A percentile compares a stretch with the other conserved stretches of the same genome.
These are phyloP conservation scores for Coendou prehensilis DNA, from an alignment of 2,797 vertebrate genomes.

Conservation along the genomic window DNA sequence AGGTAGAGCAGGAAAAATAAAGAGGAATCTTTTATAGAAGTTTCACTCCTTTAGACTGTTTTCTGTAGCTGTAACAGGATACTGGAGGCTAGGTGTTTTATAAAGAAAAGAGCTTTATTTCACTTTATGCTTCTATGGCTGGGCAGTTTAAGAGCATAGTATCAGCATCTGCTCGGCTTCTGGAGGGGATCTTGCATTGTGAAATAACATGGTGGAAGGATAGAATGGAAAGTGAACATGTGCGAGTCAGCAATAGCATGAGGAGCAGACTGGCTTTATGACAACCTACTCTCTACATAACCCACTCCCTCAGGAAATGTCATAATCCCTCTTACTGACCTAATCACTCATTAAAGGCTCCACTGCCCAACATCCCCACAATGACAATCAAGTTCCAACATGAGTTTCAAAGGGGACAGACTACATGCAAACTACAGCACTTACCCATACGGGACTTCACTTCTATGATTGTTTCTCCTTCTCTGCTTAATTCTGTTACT, in stretches of 20 bases:
- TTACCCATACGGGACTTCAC: conserved; percentile 82
- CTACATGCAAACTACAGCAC: neutral
- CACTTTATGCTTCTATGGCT: neutral
- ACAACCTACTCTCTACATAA: neutral
- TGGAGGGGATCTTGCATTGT: neutral
- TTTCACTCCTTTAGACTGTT: conserved; percentile 54
- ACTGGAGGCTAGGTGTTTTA: neutral
- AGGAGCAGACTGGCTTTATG: neutral
- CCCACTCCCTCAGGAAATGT: neutral
- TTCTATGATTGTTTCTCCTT: conserved; percentile 85
- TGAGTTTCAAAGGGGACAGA: neutral
- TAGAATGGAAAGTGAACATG: neutral
- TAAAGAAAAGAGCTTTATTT: neutral
- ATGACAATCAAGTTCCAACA: no score
- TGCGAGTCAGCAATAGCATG: neutral
- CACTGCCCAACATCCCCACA: neutral
- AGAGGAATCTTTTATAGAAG: neutral
- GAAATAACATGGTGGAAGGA: neutral
- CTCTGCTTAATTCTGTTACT: conserved; percentile 88
- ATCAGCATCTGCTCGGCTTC: neutral
- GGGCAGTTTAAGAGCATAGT: neutral
- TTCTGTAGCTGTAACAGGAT: neutral
- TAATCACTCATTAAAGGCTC: neutral
- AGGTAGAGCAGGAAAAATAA: conserved; percentile 30
- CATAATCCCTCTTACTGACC: neutral